phyloP scores from a whole-genome alignment of 2,888 invertebrate species.

The Chrysolina haemoptera region DNA sequence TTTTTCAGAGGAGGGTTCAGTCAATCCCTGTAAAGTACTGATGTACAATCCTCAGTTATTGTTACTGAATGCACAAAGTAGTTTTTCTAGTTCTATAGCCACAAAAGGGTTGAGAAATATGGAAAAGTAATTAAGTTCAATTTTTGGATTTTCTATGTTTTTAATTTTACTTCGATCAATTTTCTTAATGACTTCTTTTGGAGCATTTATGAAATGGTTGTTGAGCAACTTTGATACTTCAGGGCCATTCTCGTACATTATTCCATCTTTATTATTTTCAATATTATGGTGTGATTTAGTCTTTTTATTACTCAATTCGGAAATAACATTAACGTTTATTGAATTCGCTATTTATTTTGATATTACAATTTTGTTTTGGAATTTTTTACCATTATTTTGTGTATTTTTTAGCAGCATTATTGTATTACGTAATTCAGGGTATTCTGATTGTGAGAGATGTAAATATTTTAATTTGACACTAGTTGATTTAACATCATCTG shows the following conservation, averaged over 20 bases:
- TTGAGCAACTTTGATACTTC: conserved; percentile 6
- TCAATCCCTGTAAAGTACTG: not conserved
- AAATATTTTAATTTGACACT: not conserved
- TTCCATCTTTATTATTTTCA: not conserved
- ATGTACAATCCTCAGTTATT: not conserved
- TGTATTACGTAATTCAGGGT: too few relatives aligned
- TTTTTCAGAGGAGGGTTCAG: not conserved
- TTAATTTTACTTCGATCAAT: conserved; percentile 9
- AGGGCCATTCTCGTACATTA: not conserved
- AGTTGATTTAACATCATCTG: not conserved
- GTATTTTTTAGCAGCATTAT: conserved; percentile 2
- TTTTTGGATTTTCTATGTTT: too few relatives aligned
- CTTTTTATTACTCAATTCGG: too few relatives aligned
- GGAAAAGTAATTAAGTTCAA: not conserved
- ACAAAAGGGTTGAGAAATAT: too few relatives aligned
- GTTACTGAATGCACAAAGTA: not conserved
- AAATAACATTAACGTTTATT: conserved; percentile 12
- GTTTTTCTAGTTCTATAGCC: not conserved
- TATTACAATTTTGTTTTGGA: too few relatives aligned
- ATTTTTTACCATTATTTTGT: not conserved
- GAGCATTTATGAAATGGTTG: too few relatives aligned
- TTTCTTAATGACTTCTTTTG: conserved; percentile 2
- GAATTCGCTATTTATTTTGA: conserved; percentile 15
- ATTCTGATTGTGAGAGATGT: not conserved
- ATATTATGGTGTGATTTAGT: too few relatives aligned